These are phyloP conservation scores for Ranitomeya imitator DNA, from an alignment of 2,113 vertebrate genomes.

Conservation along the genomic window DNA sequence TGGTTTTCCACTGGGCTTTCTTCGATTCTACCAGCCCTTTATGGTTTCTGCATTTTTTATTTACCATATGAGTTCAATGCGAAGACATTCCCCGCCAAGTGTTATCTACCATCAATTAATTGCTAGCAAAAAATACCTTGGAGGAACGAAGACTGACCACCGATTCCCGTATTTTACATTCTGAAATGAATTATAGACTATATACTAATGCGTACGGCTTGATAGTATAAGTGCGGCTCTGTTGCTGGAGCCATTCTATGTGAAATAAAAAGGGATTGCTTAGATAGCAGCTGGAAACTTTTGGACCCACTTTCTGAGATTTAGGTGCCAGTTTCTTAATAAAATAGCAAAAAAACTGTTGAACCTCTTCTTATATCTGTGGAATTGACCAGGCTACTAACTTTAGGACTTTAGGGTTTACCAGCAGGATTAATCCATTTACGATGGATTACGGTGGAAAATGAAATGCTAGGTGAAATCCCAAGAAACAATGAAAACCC, in stretches of 20 bases:
- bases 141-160: not conserved
- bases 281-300: not conserved
- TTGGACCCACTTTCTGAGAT: no score
- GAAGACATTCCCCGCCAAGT: not conserved
- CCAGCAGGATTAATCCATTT: not conserved
- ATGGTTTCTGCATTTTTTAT: slow-evolving; percentile 7
- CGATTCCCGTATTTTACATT: not conserved
- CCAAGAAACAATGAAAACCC: no score
- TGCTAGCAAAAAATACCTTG: slow-evolving; percentile 9
- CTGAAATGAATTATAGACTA: not conserved
- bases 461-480: no score
- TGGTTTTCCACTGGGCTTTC: not conserved
- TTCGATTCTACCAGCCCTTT: not conserved
- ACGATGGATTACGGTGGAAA: no score
- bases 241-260: not conserved
- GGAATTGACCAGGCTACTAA: not conserved
- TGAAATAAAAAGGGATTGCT: not conserved
- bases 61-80: slow-evolving; percentile 6
- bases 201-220: not conserved
- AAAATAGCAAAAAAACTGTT: no score
- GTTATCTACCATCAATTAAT: slow-evolving; percentile 14
- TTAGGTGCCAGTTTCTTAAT: no score
- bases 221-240: not conserved
- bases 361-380: no score
- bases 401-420: not conserved